Evolutionary conservation across 1,140 invertebrate species (phyloP), one percentile per base, ranked within the genome.

Genomic region (Papilio dardanus): DNA sequence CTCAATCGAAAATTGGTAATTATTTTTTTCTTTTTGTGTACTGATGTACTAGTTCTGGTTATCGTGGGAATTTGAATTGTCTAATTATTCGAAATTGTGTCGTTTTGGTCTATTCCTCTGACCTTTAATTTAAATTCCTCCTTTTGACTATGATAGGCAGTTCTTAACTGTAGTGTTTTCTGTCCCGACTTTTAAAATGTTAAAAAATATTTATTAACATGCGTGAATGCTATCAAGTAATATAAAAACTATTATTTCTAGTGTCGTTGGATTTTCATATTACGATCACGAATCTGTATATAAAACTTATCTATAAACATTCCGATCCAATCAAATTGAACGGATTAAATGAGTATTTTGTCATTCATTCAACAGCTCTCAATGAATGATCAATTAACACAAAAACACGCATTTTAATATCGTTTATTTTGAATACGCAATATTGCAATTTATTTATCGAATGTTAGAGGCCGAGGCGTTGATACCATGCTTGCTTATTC

Each of bases 391-490:
- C 35, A 67, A 33, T 66, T 19, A 19, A 30, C 19, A 42, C 14
- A 24, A 35, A 71, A 42, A 42, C 37, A 42, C 24, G 37, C 21
- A 37, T 28, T 42, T 35, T 7, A n/a, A 37, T 71, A 37, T 69
- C n/a, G 21, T 24, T 40, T 71, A 46, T 37, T 7, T 19, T 71
- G 19, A 37, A 40, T 46, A 21, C 68, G 21, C 42, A 28, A 71
- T 37, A 40, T 50, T 75, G 71, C 71, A 77, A 81, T 84, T 83
- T 79, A 82, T 86, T 84, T 77, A 79, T 71, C 79, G 81, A 82
- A 65, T 78, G 71, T 81, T 79, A 86, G 80, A 77, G 76, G 67
- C 76, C 75, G 73, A 46, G 68, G 71, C 74, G 67, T 75, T 42
- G 81, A 73, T 80, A 76, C 79, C 83, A 76, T 65, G 28, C 71